Base-by-base conservation (phyloP, 2,888 invertebrate genomes). In the Micoletzkya japonica region DNA sequence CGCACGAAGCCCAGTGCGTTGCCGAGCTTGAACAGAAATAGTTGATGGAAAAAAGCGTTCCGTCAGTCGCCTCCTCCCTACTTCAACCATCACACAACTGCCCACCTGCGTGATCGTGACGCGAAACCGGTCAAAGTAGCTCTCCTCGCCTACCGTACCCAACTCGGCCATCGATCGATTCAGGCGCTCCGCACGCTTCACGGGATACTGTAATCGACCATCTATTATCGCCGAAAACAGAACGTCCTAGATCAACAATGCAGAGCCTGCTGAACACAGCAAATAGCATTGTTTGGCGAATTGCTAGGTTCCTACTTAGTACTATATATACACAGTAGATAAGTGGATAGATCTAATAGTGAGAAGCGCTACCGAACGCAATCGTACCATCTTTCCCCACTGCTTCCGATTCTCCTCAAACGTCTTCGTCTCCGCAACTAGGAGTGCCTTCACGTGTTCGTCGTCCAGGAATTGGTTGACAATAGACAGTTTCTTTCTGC, bases 401-500 rank as follows among this genome's bases (percentile, higher is more conserved):
- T 89, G 87, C 72, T 86, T 87, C 81, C 90, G 90, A 80, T 90
- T 90, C 82, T 95, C 94, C 74, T 91, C 90, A 83, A 94, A 92
- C 85, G 90, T 91, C 77, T 92, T 90, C 3, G 77, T 77, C 66
- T 86, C 88, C 84, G 94, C 94, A 76, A 93, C 90, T 2, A 98
- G 89, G 70, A 94, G 90, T 0, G 95, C 95, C 87, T 96, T 95
- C 63, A 98, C 95, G 84, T 95, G 95, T 87, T 98, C 98, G 86
- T 97, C 96, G 85, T 92, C 96, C 87, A 98, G 90, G 86, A 97
- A 97, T 87, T 96, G 95, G 0, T 96, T 96, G 86, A 98, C 94
- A 0, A 92, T 91, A 81, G 92, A 92, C 83, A 98, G 92, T 86
- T 96, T 95, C 80, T 93, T 92, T 77, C 93, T 70, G 34, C 2